Evolutionary conservation across 1,140 invertebrate genomes (phyloP).

Genomic region (Leptonema lineaticorne): DNA sequence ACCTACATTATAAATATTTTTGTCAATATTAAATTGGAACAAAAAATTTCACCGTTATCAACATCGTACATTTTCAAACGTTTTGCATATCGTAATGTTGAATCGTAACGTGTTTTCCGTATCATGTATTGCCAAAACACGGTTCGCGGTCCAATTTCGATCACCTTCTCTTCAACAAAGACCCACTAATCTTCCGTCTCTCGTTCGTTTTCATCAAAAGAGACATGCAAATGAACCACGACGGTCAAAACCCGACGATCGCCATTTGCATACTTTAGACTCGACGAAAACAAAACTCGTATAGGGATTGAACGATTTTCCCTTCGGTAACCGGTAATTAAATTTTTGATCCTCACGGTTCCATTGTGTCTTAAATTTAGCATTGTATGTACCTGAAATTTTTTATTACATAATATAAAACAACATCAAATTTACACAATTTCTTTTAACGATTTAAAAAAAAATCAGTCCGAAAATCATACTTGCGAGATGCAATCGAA

Average conservation of each 20-base stretch:
- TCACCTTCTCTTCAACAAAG: no score
- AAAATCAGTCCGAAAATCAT: no score
- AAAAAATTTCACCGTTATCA: neutral
- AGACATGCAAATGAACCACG: constrained; percentile 1
- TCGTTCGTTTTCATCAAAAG: neutral
- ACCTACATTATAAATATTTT: no score
- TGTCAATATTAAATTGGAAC: no score
- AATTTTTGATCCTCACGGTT: constrained; percentile 13
- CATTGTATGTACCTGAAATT: no score
- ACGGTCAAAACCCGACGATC: no score
- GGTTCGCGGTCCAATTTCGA: neutral
- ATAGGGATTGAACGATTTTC: neutral
- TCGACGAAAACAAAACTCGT: constrained; percentile 9
- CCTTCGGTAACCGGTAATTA: constrained; percentile 3
- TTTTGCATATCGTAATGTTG: neutral
- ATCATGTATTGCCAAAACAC: neutral
- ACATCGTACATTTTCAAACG: neutral
- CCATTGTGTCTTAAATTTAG: no score
- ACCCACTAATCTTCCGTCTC: neutral
- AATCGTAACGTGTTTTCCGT: neutral
- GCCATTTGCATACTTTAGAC: constrained; percentile 10
- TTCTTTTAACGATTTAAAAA: no score
- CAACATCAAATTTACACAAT: no score
- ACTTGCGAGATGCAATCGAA: no score
- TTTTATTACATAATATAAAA: no score